Evolutionary conservation across 2,113 vertebrate species (phyloP).

Genomic region (Trogon surrucura): DNA sequence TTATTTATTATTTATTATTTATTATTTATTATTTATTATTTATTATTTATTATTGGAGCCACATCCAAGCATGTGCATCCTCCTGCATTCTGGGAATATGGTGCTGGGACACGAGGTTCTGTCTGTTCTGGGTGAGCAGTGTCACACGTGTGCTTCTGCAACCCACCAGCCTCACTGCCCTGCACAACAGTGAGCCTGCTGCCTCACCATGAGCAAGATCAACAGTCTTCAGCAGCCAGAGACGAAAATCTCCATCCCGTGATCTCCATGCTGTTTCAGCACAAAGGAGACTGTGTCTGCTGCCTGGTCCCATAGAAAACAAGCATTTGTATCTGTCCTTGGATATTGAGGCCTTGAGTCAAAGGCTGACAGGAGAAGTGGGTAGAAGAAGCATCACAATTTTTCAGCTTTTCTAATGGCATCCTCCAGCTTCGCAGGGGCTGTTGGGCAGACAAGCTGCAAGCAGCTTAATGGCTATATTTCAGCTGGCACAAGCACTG

Average conservation of each 20-base stretch:
- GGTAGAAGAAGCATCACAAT: not conserved
- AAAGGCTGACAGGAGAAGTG: not conserved
- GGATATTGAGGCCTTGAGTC: not conserved
- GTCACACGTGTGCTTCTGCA: not conserved
- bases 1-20: not conserved
- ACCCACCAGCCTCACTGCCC: not conserved
- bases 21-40: not conserved
- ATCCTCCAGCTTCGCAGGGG: not conserved
- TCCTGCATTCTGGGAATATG: not conserved
- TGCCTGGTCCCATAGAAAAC: not conserved
- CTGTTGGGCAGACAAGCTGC: conserved; percentile 20
- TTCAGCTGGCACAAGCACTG: not conserved
- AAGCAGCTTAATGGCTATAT: not conserved
- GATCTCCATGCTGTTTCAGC: not conserved
- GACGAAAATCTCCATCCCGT: not conserved
- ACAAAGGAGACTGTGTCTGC: not conserved
- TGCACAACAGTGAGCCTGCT: not conserved
- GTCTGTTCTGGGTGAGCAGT: not conserved
- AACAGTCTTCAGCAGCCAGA: not conserved
- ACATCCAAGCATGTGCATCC: not conserved
- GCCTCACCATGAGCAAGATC: not conserved
- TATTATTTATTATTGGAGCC: not conserved
- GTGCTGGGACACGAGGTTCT: not conserved
- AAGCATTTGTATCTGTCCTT: not conserved
- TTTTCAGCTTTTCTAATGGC: not conserved